Base-by-base conservation (phyloP, 2,888 invertebrate genomes). In the Polyploca ridens region DNA sequence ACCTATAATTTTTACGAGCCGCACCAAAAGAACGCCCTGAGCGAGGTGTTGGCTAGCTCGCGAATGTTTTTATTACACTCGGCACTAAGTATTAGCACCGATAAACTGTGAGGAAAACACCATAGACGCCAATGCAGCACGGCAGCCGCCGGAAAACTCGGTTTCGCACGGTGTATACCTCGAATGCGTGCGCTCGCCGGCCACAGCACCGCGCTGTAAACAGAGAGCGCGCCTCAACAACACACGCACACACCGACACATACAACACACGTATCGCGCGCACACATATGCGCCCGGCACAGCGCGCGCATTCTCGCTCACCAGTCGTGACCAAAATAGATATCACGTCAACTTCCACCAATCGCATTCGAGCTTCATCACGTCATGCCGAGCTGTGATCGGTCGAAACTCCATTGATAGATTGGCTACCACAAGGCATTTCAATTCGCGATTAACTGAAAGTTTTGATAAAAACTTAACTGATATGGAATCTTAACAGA, bases 151-250 rank as follows among this genome's bases (percentile, higher is more conserved):
- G 90, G 91, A 86, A 91, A 93, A 93, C 84, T 90, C 87, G 82
- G 82, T 84, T 84, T 87, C 83, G 85, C 84, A 83, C 84, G 81
- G 79, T 67, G 79, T 78, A 82, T 87, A 87, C 88, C 86, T 87
- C 77, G 84, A 96, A 96, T 96, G 95, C 94, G 96, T 96, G 88
- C 95, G 97, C 87, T 90, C 90, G 79, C 94, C 94, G 88, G 94
- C 94, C 81, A 86, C 85, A 85, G 84, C 84, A 93, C 93, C 86
- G 91, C 94, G 79, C 95, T 94, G 88, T 95, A 95, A 83, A 95
- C 95, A 87, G 95, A 84, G 84, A 84, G 76, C 87, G 85, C 87
- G 89, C 81, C 88, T 84, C 90, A 83, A 89, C 90, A 90, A 91
- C 91, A 90, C 88, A 87, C 89, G 79, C 91, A 90, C 90, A 89